Base-by-base conservation (phyloP, 2,888 invertebrate genomes). In the Oxycera nigricornis region DNA sequence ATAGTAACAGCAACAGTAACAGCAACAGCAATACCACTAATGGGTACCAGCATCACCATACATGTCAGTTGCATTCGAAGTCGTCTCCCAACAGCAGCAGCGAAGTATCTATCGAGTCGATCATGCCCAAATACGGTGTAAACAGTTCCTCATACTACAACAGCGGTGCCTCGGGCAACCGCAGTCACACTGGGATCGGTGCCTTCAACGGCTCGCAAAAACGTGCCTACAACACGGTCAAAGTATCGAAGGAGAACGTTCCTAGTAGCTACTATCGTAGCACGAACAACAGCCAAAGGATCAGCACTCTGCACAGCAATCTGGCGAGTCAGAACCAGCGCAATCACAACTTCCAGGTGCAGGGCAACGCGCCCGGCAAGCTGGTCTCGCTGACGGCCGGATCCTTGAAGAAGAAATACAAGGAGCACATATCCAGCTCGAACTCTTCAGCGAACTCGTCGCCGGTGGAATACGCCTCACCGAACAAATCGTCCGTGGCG, bases 161-260 rank as follows among this genome's bases (percentile, higher is more conserved):
- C 41, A 70, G 20, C 30, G 31, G 30, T 50, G 35, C 46, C 31
- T 9, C 20, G 11, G 39, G 41, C 28, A 39, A 39, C n/a, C 39
- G 46, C 31, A 41, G 30, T 30, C 24, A 28, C 28, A 22, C 28
- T 20, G 59, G 28, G 11, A 59, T 28, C 55, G 62, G 62, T 50
- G 30, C 31, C 20, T 65, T 50, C 50, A 61, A 55, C 26, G 46
- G 50, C 22, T 80, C 82, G 31, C 83, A 85, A 77, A 85, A 86
- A 77, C 83, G 85, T 24, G 80, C 83, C 70, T 84, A 85, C 75
- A 80, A 82, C 68, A 79, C 81, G 62, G 80, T 80, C 68, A 80
- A 82, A 76, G 77, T 80, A 74, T 80, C 82, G 76, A 85, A 85
- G 78, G 85, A 85, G 79, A 84, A 85, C 78, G 78, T 83, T 80